Conservation (phyloP, 2,888 invertebrate species). For the Apotomis turbidana region DNA sequence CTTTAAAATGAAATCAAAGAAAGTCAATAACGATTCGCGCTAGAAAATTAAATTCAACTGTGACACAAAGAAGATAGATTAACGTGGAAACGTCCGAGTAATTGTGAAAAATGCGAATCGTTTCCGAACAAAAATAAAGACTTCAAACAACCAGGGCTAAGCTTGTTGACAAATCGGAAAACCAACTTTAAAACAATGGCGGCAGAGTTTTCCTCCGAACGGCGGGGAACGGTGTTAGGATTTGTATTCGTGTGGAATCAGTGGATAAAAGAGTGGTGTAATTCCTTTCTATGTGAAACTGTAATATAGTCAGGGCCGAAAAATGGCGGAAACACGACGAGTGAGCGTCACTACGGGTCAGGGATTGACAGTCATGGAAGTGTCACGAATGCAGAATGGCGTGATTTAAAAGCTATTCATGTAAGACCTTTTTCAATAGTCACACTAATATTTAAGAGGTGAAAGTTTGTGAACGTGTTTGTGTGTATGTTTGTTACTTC, state of each 20-base stretch:
- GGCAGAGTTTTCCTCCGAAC: constrained; percentile 1
- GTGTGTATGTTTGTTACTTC: too few relatives aligned
- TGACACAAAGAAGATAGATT: constrained; percentile 79
- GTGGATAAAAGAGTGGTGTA: constrained; percentile 26
- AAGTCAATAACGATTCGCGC: constrained; percentile 69
- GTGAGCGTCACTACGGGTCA: neutral
- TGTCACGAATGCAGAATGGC: neutral
- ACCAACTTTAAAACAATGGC: constrained; percentile 48
- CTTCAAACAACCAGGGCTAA: constrained; percentile 52
- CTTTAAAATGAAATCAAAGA: constrained; percentile 53
- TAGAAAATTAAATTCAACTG: constrained; percentile 72
- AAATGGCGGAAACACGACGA: constrained; percentile 18
- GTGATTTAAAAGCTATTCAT: neutral
- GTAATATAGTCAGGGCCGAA: constrained; percentile 33
- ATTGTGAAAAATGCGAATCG: constrained; percentile 81
- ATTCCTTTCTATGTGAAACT: constrained; percentile 30
- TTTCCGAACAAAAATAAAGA: constrained; percentile 67
- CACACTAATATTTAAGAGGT: too few relatives aligned
- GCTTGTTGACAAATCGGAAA: constrained; percentile 49
- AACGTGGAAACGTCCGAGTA: constrained; percentile 78
- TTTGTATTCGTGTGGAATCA: constrained; percentile 34
- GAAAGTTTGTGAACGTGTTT: too few relatives aligned
- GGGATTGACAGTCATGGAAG: neutral
- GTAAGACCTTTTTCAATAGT: neutral
- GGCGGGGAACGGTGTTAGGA: constrained; percentile 17